Base-by-base conservation (phyloP, 2,888 invertebrate genomes). In the Tenthredo scrophulariae region DNA sequence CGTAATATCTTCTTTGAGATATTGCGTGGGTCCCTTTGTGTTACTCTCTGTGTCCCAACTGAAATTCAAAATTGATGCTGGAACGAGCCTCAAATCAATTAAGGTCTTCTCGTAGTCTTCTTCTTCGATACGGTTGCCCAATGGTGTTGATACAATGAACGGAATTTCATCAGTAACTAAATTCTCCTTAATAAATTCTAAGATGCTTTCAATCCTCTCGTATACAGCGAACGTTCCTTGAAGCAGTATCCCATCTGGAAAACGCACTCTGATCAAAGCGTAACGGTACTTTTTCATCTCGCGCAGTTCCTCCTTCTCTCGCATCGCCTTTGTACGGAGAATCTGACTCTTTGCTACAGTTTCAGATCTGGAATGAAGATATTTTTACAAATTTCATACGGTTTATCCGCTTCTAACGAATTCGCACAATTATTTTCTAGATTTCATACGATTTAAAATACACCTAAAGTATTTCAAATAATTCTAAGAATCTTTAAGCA, bases 301-400 rank as follows among this genome's bases (percentile, higher is more conserved):
- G 82, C 97, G 94, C 86, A 96, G 93, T 91, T 98, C 98, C 86
- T 99, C 98, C 87, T 97, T 97, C 91, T 99, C 98, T 33, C 98
- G 94, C 98, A 99, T 99, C 2, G 98, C 98, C 93, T 98, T 98
- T 0, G 99, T 99, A 89, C 98, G 95, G 9, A 99, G 94, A 94
- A 97, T 96, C 91, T 97, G 96, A 90, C 96, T 96, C 90, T 95
- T 96, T 91, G 98, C 98, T 58, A 97, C 95, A 1, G 96, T 96
- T 92, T 98, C 97, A 22, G 95, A 91, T 88, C 97, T 97, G 91
- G 65, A 37, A 18, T 26, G 40, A 62, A 37, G 10, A 46, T 4
- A 18, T 40, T 72, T 40, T 72, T 22, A 7, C 10, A 7, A 84
- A n/a, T 62, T 62, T 62, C 15, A 62, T 22, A 9, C n/a, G 9